Evolutionary conservation across 2,113 vertebrate genomes (phyloP).

Genomic region (Nothocercus nigrocapillus): DNA sequence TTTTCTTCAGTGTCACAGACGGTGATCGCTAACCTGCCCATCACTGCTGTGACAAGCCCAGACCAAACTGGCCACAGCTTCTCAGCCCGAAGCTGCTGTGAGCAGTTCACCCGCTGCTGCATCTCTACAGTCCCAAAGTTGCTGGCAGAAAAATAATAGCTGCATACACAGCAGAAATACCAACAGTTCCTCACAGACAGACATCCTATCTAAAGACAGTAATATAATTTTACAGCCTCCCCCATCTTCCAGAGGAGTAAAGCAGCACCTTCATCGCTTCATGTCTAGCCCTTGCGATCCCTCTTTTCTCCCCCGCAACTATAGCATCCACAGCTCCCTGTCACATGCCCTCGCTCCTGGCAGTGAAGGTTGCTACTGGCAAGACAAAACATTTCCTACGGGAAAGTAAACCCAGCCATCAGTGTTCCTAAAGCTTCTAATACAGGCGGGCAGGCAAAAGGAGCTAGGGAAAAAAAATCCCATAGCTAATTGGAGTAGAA

Average conservation of each 20-base stretch:
- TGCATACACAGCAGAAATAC: background rate
- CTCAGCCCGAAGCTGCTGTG: background rate
- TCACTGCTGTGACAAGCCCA: background rate
- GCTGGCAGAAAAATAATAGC: background rate
- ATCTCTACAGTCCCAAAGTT: background rate
- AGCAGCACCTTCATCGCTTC: background rate
- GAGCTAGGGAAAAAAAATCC: background rate
- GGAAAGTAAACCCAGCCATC: background rate
- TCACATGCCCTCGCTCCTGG: background rate
- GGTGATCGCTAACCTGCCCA: background rate
- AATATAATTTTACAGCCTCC: background rate
- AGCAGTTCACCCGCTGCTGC: background rate
- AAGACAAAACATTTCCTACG: background rate
- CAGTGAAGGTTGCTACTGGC: background rate
- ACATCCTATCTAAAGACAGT: background rate
- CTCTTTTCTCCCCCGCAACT: background rate
- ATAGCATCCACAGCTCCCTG: background rate
- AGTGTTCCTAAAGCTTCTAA: background rate
- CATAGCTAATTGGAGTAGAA: slow-evolving; percentile 6
- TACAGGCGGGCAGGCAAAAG: background rate
- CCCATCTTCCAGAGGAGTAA: background rate
- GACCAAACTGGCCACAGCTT: background rate
- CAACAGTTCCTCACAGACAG: background rate
- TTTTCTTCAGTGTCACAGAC: background rate
- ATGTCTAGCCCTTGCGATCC: background rate